Evolutionary conservation across 1,140 invertebrate genomes (phyloP).

Genomic region (Nasonia vitripennis): DNA sequence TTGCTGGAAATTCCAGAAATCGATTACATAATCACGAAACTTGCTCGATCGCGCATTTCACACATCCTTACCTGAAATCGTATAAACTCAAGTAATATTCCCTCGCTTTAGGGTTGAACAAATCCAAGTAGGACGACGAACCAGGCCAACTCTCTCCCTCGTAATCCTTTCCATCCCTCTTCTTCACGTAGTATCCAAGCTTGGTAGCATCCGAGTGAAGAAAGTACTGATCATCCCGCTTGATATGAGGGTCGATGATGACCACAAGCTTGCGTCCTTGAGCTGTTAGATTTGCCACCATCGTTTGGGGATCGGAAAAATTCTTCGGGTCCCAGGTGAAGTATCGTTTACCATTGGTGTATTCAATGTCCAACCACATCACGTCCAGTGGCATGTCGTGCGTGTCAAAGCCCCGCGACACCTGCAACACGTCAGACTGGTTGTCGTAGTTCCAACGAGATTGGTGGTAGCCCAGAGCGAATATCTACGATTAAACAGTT

Average conservation of each 20-base stretch:
- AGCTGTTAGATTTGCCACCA: slow-evolving; percentile 93
- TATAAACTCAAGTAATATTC: slow-evolving; percentile 92
- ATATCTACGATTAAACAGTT: slow-evolving; percentile 78
- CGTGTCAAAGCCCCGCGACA: slow-evolving; percentile 90
- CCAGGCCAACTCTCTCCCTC: slow-evolving; percentile 91
- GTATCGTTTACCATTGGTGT: slow-evolving; percentile 97
- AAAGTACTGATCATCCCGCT: slow-evolving; percentile 91
- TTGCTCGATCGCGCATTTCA: no score
- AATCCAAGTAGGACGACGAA: slow-evolving; percentile 95
- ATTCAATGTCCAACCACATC: slow-evolving; percentile 99
- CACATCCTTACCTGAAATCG: slow-evolving; percentile 68
- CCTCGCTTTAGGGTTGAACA: slow-evolving; percentile 87
- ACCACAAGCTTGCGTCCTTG: slow-evolving; percentile 96
- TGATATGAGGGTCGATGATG: slow-evolving; percentile 99
- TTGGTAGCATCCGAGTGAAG: slow-evolving; percentile 91
- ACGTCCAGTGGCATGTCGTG: slow-evolving; percentile 96
- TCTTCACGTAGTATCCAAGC: slow-evolving; percentile 91
- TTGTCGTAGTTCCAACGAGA: slow-evolving; percentile 99
- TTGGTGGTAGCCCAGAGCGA: slow-evolving; percentile 96
- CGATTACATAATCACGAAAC: no score
- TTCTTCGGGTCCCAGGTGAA: slow-evolving; percentile 97
- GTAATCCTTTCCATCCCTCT: slow-evolving; percentile 92
- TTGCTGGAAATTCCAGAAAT: slow-evolving; percentile 75
- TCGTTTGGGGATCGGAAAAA: slow-evolving; percentile 90
- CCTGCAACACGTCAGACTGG: slow-evolving; percentile 91